These are phyloP conservation scores for Nebria ingens DNA, from an alignment of 1,140 invertebrate species.

Conservation along the genomic window DNA sequence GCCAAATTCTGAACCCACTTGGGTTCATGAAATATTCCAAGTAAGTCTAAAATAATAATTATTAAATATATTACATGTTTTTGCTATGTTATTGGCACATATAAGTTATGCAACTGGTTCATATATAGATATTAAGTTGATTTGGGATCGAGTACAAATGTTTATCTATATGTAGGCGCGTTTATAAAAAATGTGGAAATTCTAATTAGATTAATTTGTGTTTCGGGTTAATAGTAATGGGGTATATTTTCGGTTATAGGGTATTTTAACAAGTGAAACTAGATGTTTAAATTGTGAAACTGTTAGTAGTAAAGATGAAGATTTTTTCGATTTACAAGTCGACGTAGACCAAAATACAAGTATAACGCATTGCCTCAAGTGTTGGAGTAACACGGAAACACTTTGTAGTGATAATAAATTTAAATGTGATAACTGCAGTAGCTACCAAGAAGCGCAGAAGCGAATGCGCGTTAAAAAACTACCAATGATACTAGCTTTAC, in stretches of 20 bases:
- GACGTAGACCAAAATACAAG: constrained; percentile 99
- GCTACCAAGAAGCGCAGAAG: constrained; percentile 97
- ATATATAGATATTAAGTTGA: too few species aligned
- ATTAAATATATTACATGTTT: too few species aligned
- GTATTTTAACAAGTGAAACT: constrained; percentile 97
- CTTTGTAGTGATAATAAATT: constrained; percentile 99
- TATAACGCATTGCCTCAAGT: constrained; percentile 94
- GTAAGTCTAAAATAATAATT: too few species aligned
- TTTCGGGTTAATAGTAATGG: too few species aligned
- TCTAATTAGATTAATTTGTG: too few species aligned
- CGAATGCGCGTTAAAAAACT: constrained; percentile 97
- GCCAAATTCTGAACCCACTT: constrained; percentile 71
- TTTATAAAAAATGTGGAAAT: too few species aligned
- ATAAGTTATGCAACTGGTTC: too few species aligned
- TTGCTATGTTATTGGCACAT: too few species aligned
- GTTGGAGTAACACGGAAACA: constrained; percentile 97
- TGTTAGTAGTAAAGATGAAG: constrained; percentile 98
- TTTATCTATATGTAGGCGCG: too few species aligned
- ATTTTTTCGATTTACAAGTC: constrained; percentile 98
- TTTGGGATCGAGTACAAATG: too few species aligned
- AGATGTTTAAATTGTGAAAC: constrained; percentile 99
- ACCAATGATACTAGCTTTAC: constrained; percentile 93
- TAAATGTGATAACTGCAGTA: constrained; percentile 98
- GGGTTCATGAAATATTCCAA: constrained; percentile 99
- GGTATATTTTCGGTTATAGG: constrained; percentile 34